Percentiles rank a stretch among this genome's conserved stretches.
Conservation (phyloP, 2,888 invertebrate species). For the Synanthedon andrenaeformis region DNA sequence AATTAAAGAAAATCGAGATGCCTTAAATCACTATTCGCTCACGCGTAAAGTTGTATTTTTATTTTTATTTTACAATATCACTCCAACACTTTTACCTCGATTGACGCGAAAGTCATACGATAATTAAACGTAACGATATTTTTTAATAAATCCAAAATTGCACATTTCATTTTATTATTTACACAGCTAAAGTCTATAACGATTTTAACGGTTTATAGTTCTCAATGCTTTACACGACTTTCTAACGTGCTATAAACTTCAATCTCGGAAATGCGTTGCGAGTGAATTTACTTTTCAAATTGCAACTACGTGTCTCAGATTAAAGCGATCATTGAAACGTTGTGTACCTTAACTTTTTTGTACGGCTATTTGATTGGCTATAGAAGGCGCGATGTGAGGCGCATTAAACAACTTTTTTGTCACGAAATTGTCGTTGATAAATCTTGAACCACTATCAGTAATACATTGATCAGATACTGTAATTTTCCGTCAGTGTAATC, state of each 20-base stretch:
- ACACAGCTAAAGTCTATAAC: constrained; percentile 4
- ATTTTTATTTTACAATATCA: constrained; percentile 47
- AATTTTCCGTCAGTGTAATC: neutral
- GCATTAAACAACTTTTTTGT: too few species aligned
- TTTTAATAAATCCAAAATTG: too few species aligned
- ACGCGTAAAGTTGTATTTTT: constrained; percentile 46
- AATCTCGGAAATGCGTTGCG: neutral
- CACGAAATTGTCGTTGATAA: too few species aligned
- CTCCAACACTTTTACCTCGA: constrained; percentile 41
- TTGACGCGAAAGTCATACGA: constrained; percentile 31
- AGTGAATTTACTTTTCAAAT: constrained; percentile 2
- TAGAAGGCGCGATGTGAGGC: too few species aligned
- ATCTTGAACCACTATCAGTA: neutral
- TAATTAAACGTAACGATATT: constrained; percentile 8
- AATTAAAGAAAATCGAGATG: constrained; percentile 26
- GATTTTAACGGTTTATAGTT: constrained; percentile 5
- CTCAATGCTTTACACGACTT: neutral
- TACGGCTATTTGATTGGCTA: too few species aligned
- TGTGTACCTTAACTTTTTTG: too few species aligned
- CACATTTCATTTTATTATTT: constrained; percentile 12
- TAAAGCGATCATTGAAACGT: neutral
- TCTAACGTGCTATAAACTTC: neutral
- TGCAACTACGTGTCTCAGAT: neutral
- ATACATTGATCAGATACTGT: neutral
- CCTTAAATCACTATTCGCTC: constrained; percentile 45